Conservation (phyloP, 2,113 vertebrate genomes). For the Rallus limicola region DNA sequence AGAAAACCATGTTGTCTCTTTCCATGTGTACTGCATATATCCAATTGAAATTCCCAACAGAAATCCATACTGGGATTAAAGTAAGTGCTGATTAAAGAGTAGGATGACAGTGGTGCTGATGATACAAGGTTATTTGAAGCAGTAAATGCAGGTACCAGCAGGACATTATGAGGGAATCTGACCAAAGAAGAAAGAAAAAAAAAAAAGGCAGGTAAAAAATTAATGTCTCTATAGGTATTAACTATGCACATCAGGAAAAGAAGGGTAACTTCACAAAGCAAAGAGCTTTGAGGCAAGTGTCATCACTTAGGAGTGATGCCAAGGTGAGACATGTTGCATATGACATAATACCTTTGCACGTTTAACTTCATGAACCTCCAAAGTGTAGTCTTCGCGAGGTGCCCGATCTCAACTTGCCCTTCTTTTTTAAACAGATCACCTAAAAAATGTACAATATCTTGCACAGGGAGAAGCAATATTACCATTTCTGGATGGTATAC, state of each 20-base stretch:
- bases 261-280: background rate
- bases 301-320: background rate
- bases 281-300: background rate
- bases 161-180: background rate
- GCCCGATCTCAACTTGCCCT: background rate
- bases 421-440: background rate
- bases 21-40: background rate
- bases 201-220: background rate
- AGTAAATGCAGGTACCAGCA: background rate
- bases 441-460: background rate
- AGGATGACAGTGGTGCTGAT: background rate
- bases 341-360: background rate
- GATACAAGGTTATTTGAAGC: background rate
- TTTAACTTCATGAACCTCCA: background rate
- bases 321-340: background rate
- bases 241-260: background rate
- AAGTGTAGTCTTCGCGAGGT: background rate
- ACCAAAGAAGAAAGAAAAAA: background rate
- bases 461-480: background rate
- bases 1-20: rapidly evolving
- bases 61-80: background rate
- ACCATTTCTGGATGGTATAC: too few relatives aligned
- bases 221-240: background rate
- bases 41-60: background rate
- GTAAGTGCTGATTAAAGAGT: background rate